Evolutionary conservation across 2,888 invertebrate species (phyloP), one percentile per base, ranked within the genome.

Genomic region (Napeogenes inachia): DNA sequence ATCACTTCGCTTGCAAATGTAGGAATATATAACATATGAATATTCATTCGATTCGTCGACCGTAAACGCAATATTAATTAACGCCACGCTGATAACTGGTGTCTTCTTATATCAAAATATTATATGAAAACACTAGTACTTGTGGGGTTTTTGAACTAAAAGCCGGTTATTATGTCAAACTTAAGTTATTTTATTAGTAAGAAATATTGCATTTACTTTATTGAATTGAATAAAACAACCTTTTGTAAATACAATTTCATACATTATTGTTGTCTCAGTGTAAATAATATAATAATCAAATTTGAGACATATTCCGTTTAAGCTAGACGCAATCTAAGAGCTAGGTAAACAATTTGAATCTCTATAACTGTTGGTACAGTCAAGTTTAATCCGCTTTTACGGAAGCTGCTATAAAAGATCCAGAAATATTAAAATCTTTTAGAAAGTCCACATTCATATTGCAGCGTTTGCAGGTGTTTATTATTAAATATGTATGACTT

Each of bases 21-120:
- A 61, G 66, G 59, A 63, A 54, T 57, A 57, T 62, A 60, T 65
- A 66, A 69, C 67, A 64, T 57, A 73, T 75, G 72, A 75, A 75
- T 75, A 75, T 75, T 75, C 75, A 75, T 69, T 62, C 62, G 57
- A 66, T 61, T 56, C 61, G 61, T 61, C 63, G 64, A 66, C 68
- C 68, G 65, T 64, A 67, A 64, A 69, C 67, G 58, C 66, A 68
- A 69, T 66, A 69, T 67, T 60, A 63, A 63, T 63, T 63, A 63
- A 60, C 60, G 55, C 50, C 50, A 21, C 8, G 6, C 50, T 50
- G 5, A 50, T 50, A 5, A 30, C 30, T 50, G 30, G 50, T 30
- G 50, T 50, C 50, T n/a, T 35, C 47, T 30, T 50, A 30, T 50
- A 30, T 21, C 61, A 62, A 53, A 59, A 50, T 59, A 62, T 63